Evolutionary conservation across 2,113 vertebrate genomes (phyloP), one percentile per base, ranked within the genome.

Genomic region (Amblyopsis rosae): DNA sequence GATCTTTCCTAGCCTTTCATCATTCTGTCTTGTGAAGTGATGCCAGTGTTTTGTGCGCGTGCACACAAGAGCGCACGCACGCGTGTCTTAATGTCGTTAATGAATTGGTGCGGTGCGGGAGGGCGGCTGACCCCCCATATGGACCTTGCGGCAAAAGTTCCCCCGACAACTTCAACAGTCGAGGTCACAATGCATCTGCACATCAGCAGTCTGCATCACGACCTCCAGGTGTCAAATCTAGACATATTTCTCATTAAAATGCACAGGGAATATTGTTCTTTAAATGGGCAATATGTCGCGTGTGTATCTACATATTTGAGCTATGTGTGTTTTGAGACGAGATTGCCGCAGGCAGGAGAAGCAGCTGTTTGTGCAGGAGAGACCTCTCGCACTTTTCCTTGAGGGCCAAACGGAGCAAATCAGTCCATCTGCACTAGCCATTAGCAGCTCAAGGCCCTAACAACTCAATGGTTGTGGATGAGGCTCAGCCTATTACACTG

Each of bases 361-460:
- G 74, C 80, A 79, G 84, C 83, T 87, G 78, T 83, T 77, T 54
- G 54, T 79, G 68, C 65, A 15, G 46, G 10, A 80, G 77, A 62
- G 59, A 67, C 77, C 59, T 81, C 12, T 33, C 17, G 3, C 12
- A 19, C 19, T 33, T 32, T 72, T 75, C 67, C 75, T 87, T 17
- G 58, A 83, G 74, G 68, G 79, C 66, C 57, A 49, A 68, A 72
- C 77, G 65, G 67, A 65, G 57, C 76, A 41, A 41, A 72, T 87
- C 83, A 77, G 70, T 82, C 81, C 82, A 86, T 89, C 83, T 89
- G 81, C 71, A 70, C 70, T 66, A 32, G 70, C 77, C 79, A 85
- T 88, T 85, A 86, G 86, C 75, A 60, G 75, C 65, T 85, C 82
- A 81, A 75, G 78, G 69, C 70, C 62, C 33, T n/a, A 54, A 70